Percentiles rank a stretch among this genome's conserved stretches.
These are phyloP conservation scores for Achroia grisella DNA, from an alignment of 1,140 invertebrate species.

Conservation along the genomic window DNA sequence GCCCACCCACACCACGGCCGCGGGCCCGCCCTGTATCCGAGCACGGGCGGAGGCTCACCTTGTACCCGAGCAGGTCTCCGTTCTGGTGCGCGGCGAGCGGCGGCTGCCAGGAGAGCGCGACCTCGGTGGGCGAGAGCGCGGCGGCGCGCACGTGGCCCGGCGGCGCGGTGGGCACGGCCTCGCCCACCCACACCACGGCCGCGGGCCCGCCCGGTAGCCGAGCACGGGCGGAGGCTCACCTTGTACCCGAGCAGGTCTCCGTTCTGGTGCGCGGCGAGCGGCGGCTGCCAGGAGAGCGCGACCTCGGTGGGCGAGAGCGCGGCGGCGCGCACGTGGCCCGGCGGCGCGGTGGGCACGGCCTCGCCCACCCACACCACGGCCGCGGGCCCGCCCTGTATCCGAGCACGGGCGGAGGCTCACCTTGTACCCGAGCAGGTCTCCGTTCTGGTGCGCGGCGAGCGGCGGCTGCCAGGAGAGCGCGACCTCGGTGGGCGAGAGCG, in stretches of 20 bases:
- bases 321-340: slow-evolving; percentile 79
- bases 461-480: slow-evolving; percentile 90
- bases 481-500: slow-evolving; percentile 93
- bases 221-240: no score
- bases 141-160: slow-evolving; percentile 79
- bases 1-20: no score
- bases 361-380: no score
- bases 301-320: slow-evolving; percentile 93
- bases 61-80: slow-evolving; percentile 94
- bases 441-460: slow-evolving; percentile 89
- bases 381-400: slow-evolving; percentile 86
- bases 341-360: no score
- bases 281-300: slow-evolving; percentile 88
- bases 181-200: no score
- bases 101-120: not conserved
- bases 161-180: no score
- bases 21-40: no score
- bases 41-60: no score
- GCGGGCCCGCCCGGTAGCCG: slow-evolving; percentile 86
- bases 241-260: slow-evolving; percentile 96
- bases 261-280: slow-evolving; percentile 88
- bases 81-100: slow-evolving; percentile 84
- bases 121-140: not conserved
- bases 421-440: slow-evolving; percentile 95
- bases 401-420: no score